phyloP scores from a whole-genome alignment of 2,888 invertebrate species.

The Blomia tropicalis region DNA sequence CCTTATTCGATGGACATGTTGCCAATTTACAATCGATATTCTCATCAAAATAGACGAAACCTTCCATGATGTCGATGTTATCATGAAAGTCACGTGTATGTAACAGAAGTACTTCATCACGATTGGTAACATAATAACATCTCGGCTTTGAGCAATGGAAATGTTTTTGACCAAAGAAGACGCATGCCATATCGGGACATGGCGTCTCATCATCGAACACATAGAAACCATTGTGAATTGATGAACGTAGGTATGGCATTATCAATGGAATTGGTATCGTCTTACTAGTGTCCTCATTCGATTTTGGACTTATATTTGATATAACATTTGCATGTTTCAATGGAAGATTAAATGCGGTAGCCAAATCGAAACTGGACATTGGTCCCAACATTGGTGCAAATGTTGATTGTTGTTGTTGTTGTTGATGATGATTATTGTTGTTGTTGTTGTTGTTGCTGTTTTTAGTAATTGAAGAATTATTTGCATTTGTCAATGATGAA shows the following conservation, averaged over 20 bases:
- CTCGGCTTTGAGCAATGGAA: constrained; percentile 66
- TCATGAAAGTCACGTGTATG: constrained; percentile 75
- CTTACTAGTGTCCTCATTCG: constrained; percentile 6
- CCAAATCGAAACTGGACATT: constrained; percentile 17
- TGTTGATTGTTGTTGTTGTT: background rate
- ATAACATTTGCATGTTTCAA: background rate
- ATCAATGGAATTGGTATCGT: constrained; percentile 24
- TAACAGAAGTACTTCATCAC: constrained; percentile 56
- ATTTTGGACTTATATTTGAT: constrained; percentile 3
- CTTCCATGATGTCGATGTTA: constrained; percentile 60
- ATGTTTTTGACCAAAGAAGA: constrained; percentile 52
- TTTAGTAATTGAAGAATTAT: no score
- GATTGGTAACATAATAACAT: constrained; percentile 66
- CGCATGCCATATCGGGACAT: constrained; percentile 62
- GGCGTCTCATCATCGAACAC: constrained; percentile 35
- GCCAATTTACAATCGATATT: constrained; percentile 52
- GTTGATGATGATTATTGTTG: no score
- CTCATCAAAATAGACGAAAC: constrained; percentile 65
- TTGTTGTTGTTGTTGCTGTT: no score
- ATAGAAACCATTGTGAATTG: constrained; percentile 35
- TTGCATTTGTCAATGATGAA: background rate
- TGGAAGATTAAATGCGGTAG: constrained; percentile 19
- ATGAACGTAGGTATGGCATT: constrained; percentile 29
- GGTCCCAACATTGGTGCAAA: background rate
- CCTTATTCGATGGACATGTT: constrained; percentile 51